Conservation (phyloP, 2,797 vertebrate genomes). For the Lacerta viridis region DNA sequence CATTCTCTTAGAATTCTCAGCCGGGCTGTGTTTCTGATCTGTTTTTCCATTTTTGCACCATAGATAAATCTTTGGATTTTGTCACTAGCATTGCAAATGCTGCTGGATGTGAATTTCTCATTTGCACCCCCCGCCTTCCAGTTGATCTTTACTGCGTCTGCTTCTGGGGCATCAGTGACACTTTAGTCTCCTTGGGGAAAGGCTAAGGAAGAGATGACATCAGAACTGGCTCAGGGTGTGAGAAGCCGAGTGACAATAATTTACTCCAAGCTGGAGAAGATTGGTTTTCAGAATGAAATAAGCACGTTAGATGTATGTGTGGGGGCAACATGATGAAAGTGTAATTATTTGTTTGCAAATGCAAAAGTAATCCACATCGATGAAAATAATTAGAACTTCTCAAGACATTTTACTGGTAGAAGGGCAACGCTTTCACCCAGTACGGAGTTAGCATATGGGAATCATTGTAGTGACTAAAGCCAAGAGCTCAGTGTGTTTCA, state of each 20-base stretch:
- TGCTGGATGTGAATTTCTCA: background rate
- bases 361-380: constrained; percentile 6
- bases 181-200: constrained; percentile 20
- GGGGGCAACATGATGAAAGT: constrained; percentile 10
- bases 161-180: background rate
- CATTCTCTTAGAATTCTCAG: background rate
- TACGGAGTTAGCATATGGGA: background rate
- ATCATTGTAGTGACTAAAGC: background rate
- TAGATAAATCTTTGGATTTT: background rate
- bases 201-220: constrained; percentile 7
- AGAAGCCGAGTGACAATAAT: constrained; percentile 20
- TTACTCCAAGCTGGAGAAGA: constrained; percentile 11
- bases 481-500: constrained; percentile 7
- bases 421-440: background rate
- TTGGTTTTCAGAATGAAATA: constrained; percentile 19
- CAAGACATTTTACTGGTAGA: background rate
- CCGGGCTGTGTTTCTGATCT: background rate
- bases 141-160: background rate
- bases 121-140: too few relatives aligned
- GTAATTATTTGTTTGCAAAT: constrained; percentile 24
- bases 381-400: constrained; percentile 20
- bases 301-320: background rate
- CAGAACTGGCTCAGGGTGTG: constrained; percentile 19
- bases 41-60: background rate
- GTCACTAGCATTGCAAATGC: background rate